Base-by-base conservation (phyloP, 2,888 invertebrate species). In the Bembecia ichneumoniformis region DNA sequence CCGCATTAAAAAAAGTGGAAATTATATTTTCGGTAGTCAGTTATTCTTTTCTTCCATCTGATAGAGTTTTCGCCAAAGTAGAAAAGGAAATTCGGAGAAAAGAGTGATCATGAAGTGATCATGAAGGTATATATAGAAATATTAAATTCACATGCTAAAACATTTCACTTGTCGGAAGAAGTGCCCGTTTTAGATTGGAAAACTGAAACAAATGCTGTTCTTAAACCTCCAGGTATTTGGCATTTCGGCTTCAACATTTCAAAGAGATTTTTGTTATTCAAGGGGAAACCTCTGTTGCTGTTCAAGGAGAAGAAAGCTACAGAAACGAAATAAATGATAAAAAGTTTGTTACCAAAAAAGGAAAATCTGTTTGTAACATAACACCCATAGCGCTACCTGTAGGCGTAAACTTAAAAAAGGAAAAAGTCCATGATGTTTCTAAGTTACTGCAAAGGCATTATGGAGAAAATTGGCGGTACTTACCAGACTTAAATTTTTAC, bases 391-490 rank as follows among this genome's bases (percentile, higher is more conserved):
- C 48, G 11, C 20, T 43, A 20, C 48, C 28, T 28, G 20, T 48
- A 35, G 36, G 35, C 9, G 16, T 17, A 17, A 48, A 43, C 11
- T 13, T 43, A 20, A 48, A 43, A 43, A 43, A 48, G 16, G 40
- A 48, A 20, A 48, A 43, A 43, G 43, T 43, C 1, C 14, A 28
- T 20, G 48, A 48, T 15, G 43, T 48, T 3, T 20, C 3, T 1
- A 40, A 43, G 13, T 43, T 48, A 48, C 20, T 48, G n/a, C 5
- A 15, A 20, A 48, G 43, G 16, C 43, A 48, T 40, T 48, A 43
- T 16, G 28, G 48, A 43, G 43, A 48, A n/a, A 43, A 48, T 28
- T 48, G 48, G 34, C n/a, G n/a, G n/a, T n/a, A n/a, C n/a, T n/a
- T n/a, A n/a, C n/a, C n/a, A n/a, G n/a, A n/a, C n/a, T n/a, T n/a